These are phyloP conservation scores for Caenorhabditis parvicauda DNA, from an alignment of 2,888 invertebrate species.

Conservation along the genomic window DNA sequence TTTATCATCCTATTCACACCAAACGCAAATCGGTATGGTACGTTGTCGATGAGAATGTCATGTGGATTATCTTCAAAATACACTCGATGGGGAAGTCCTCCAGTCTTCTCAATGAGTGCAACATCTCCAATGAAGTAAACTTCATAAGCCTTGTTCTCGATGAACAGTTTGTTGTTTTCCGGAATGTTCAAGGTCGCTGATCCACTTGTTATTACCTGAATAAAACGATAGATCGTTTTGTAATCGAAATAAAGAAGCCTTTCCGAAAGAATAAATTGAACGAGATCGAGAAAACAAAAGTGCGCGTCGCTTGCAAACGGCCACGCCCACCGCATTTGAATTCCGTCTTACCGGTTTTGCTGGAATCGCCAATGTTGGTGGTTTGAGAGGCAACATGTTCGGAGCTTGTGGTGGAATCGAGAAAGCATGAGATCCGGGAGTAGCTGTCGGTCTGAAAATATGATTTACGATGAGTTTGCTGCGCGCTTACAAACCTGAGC, in stretches of 20 bases:
- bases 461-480: too few species aligned
- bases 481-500: too few species aligned
- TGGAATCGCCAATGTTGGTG: slow-evolving; percentile 1
- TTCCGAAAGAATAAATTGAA: background rate
- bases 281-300: background rate
- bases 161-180: slow-evolving; percentile 61
- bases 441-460: slow-evolving; percentile 18
- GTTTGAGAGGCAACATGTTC: too few species aligned
- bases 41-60: slow-evolving; percentile 59
- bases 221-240: background rate
- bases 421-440: slow-evolving; percentile 23
- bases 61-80: slow-evolving; percentile 57
- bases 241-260: background rate
- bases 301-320: background rate
- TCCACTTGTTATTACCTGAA: slow-evolving; percentile 18
- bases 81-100: slow-evolving; percentile 57
- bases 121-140: slow-evolving; percentile 55
- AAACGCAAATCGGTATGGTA: slow-evolving; percentile 48
- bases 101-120: slow-evolving; percentile 61
- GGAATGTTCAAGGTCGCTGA: slow-evolving; percentile 52
- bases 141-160: slow-evolving; percentile 62
- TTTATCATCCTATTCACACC: slow-evolving; percentile 51
- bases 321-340: too few species aligned
- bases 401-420: background rate
- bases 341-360: too few species aligned